Evolutionary conservation across 2,113 vertebrate species (phyloP), one percentile per base, ranked within the genome.

Genomic region (Stomatorhinus ivindoensis): DNA sequence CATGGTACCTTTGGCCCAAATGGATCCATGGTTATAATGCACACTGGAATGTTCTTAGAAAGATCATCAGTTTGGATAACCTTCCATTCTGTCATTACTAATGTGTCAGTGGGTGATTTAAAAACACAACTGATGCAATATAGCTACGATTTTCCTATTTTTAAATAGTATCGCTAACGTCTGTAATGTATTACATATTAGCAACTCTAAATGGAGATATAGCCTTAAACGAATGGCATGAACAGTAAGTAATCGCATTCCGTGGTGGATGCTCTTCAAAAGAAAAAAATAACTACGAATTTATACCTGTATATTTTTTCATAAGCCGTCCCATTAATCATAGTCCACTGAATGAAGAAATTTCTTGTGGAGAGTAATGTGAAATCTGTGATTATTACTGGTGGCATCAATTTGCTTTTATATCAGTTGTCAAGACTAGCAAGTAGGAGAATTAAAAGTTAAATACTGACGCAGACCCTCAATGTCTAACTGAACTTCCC

Each of bases 361-460:
- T 27, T 50, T 27, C 47, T 86, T 50, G 47, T 86, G 44, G 44
- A 86, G 21, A 27, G 47, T 27, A 31, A 46, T 86, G 47, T n/a
- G 83, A 27, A 48, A 27, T 48, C 31, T 48, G 0, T 87, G 31
- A 87, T 87, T 87, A 87, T 53, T 51, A 15, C 48, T 53, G 1
- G 48, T 39, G n/a, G 19, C 27, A 39, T 39, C 24, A 19, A 0
- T 51, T 80, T 48, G 21, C n/a, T 88, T 88, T 50, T 88, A 42
- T 73, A 31, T 21, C 61, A 13, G 55, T 17, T 89, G 89, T 90
- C 15, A 86, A 73, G 55, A 89, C 47, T n/a, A 42, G 48, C 46
- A 44, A 19, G 46, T 27, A 88, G 53, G 53, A 44, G 50, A 42
- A 82, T 17, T 4, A 27, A 35, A 53, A 17, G 44, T 61, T 42